Evolutionary conservation across 2,888 invertebrate genomes (phyloP).

Genomic region (Pandemis cinnamomeana): DNA sequence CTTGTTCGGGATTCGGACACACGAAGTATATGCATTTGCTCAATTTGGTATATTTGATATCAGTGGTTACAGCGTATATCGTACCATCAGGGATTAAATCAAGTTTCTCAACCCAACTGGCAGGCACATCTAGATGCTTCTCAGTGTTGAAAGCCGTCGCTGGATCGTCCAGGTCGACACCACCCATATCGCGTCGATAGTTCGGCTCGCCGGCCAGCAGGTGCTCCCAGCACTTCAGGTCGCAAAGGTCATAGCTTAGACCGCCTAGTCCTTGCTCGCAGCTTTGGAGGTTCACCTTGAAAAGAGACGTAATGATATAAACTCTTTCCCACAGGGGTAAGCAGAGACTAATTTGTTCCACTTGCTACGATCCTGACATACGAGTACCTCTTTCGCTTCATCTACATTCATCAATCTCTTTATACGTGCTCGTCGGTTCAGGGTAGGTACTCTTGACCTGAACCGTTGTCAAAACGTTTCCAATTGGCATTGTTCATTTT

Average conservation of each 20-base stretch:
- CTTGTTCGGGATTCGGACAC: too few relatives aligned
- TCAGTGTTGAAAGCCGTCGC: constrained; percentile 80
- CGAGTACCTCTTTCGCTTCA: too few relatives aligned
- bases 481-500: too few relatives aligned
- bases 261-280: constrained; percentile 76
- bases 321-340: too few relatives aligned
- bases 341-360: too few relatives aligned
- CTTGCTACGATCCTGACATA: too few relatives aligned
- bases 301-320: not conserved
- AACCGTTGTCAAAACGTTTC: too few relatives aligned
- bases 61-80: not conserved
- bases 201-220: constrained; percentile 88
- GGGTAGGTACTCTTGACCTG: too few relatives aligned
- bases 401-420: too few relatives aligned
- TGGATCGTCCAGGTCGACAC: constrained; percentile 73
- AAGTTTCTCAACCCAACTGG: constrained; percentile 89
- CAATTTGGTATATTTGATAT: too few relatives aligned
- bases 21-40: too few relatives aligned
- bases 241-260: constrained; percentile 86
- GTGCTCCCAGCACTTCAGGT: constrained; percentile 88
- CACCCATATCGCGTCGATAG: constrained; percentile 78
- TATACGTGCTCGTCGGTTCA: too few relatives aligned
- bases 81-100: constrained; percentile 67
- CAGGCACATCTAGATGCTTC: constrained; percentile 91
- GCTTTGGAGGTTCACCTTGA: constrained; percentile 86